phyloP scores from a whole-genome alignment of 53 echinoderm and acorn worm species.

The Mesocentrotus franciscanus region DNA sequence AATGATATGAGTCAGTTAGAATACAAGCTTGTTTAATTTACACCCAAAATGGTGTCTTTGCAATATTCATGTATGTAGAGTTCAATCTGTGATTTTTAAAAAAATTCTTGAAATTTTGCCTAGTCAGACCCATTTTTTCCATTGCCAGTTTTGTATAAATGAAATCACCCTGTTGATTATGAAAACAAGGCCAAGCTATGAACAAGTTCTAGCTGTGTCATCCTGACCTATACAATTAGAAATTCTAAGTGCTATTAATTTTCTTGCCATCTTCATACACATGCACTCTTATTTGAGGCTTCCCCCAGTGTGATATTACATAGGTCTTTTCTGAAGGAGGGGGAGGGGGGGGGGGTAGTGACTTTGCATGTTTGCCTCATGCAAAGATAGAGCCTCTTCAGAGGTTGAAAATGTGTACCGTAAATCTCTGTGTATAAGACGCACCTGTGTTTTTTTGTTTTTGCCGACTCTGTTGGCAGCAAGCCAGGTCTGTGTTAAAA shows the following conservation, averaged over 20 bases:
- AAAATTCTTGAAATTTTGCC: not conserved
- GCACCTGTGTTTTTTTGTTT: no score
- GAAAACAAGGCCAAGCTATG: constrained; percentile 17
- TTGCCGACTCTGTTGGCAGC: no score
- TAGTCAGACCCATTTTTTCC: not conserved
- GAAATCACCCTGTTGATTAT: not conserved
- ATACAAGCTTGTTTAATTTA: no score
- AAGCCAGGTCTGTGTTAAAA: no score
- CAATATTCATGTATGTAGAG: no score
- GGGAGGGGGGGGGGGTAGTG: not conserved
- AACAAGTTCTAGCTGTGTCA: constrained; percentile 36
- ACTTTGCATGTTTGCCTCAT: not conserved
- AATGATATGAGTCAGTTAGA: no score
- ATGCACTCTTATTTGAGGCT: not conserved
- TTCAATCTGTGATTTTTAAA: no score
- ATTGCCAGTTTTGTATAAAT: not conserved
- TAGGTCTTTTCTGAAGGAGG: not conserved
- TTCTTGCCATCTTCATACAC: constrained; percentile 28
- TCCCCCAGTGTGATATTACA: not conserved
- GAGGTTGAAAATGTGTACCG: not conserved
- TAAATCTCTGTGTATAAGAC: no score
- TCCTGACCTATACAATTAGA: not conserved
- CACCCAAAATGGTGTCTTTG: no score
- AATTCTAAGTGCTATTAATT: not conserved
- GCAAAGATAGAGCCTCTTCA: not conserved